Evolutionary conservation across 2,113 vertebrate species (phyloP).

Genomic region (Etheostoma cragini): DNA sequence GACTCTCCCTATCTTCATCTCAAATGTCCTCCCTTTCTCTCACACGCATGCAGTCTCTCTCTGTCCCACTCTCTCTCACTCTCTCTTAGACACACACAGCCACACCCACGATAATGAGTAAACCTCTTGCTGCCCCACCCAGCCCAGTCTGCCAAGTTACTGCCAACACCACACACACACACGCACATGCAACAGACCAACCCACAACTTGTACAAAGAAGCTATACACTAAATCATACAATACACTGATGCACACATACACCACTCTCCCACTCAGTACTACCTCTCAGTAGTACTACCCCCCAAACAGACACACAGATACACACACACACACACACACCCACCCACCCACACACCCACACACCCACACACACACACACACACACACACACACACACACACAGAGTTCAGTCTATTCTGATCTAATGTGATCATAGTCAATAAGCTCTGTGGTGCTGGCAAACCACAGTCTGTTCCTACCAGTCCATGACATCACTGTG

Average conservation of each 20-base stretch:
- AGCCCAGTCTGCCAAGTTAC: constrained; percentile 73
- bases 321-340: constrained; percentile 28
- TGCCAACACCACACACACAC: constrained; percentile 74
- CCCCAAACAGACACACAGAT: not conserved
- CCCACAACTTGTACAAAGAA: constrained; percentile 51
- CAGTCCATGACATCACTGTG: constrained; percentile 78
- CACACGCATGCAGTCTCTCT: constrained; percentile 29
- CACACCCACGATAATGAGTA: constrained; percentile 80
- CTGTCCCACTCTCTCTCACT: constrained; percentile 15
- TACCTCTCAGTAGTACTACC: constrained; percentile 2
- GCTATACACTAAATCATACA: constrained; percentile 38
- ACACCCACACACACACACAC: constrained; percentile 30
- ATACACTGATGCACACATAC: constrained; percentile 18
- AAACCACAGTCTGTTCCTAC: constrained; percentile 65
- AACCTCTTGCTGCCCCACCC: constrained; percentile 78
- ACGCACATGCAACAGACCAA: constrained; percentile 33
- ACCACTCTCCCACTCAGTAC: constrained; percentile 48
- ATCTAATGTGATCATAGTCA: constrained; percentile 76
- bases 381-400: constrained; percentile 22
- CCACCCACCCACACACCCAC: constrained; percentile 30
- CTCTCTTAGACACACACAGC: constrained; percentile 47
- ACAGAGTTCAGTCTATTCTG: constrained; percentile 61
- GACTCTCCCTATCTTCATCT: constrained; percentile 33
- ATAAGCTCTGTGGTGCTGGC: constrained; percentile 59
- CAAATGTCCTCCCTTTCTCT: constrained; percentile 33